Evolutionary conservation across 2,797 vertebrate species (phyloP), one percentile per base, ranked within the genome.

Genomic region (Neomorphus geoffroyi): DNA sequence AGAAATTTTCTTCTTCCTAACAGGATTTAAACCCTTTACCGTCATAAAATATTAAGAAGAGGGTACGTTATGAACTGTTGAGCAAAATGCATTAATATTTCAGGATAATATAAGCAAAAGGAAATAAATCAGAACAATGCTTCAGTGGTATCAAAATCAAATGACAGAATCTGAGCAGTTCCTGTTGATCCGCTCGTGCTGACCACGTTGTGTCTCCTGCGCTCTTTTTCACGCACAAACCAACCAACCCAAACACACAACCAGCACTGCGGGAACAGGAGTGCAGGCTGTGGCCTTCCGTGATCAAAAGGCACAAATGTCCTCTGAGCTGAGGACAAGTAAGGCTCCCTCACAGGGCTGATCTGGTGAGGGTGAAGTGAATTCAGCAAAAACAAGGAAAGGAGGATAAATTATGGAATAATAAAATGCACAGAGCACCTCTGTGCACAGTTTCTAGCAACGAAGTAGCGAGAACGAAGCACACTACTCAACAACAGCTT

Each of bases 31-130:
- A 79, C 41, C 88, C 82, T 86, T 88, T 66, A 82, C 46, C 86
- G 69, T 41, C 73, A 86, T 75, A 86, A 95, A 94, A 86, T 86
- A 92, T 84, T 88, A 84, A 90, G 48, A 82, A 48, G 35, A 80
- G 23, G 62, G 37, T 58, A 92, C 30, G 23, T 78, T 93, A 88
- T 13, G 37, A 95, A 90, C 87, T 90, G 70, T 86, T 75, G 83
- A 73, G 43, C 41, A 93, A 95, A 93, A 81, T 41, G 53, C 28
- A 81, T 88, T 75, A 73, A 81, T 84, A 90, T 91, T 94, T 91
- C 50, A 91, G 32, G 48, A 81, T 50, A 93, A 83, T 39, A 82
- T 13, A 77, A 0, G 23, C 64, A 65, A 86, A 92, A 84, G n/a
- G 32, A 95, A 93, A 88, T 62, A 80, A 65, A 92, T 74, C 24